phyloP scores from a whole-genome alignment of 2,797 vertebrate species.

The Gymnothorax reevesii region DNA sequence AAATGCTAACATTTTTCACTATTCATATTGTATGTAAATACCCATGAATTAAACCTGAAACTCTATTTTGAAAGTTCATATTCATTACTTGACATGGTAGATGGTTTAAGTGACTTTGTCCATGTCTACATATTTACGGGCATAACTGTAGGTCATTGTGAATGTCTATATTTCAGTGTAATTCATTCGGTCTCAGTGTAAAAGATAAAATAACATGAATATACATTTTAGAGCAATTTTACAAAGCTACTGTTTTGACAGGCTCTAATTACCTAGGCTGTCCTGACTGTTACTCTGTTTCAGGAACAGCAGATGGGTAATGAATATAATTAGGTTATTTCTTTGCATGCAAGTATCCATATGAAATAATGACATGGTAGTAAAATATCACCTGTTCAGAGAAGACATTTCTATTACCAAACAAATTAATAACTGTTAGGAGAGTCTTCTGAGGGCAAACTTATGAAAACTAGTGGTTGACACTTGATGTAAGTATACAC shows the following conservation, averaged over 20 bases:
- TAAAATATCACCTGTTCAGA: neutral
- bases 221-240: neutral
- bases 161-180: neutral
- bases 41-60: too few species aligned
- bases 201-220: neutral
- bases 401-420: neutral
- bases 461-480: neutral
- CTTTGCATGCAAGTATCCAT: neutral
- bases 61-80: too few species aligned
- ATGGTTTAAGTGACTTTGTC: neutral
- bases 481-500: neutral
- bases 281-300: neutral
- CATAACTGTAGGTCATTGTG: neutral
- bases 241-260: neutral
- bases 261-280: neutral
- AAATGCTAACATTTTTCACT: too few species aligned
- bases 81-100: too few species aligned
- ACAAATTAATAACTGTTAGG: neutral
- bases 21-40: too few species aligned
- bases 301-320: neutral
- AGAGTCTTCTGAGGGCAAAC: neutral
- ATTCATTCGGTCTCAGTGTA: neutral
- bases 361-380: neutral
- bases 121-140: neutral
- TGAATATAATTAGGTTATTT: neutral